These are phyloP conservation scores for Heliconius charithonia DNA, from an alignment of 2,888 invertebrate genomes.

Conservation along the genomic window DNA sequence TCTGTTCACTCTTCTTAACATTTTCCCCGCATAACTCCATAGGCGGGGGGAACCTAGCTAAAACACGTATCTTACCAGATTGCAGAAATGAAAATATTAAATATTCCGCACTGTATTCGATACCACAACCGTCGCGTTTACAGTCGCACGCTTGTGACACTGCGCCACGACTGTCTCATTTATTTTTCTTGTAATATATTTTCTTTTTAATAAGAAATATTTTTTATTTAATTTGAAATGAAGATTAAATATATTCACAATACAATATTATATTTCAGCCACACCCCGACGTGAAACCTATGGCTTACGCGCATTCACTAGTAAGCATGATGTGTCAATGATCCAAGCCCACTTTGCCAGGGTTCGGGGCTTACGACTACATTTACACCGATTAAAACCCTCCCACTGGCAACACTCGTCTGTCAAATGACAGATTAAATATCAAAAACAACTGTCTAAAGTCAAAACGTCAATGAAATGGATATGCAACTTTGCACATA, in stretches of 20 bases:
- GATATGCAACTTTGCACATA: neutral
- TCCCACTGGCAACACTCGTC: conserved; percentile 5
- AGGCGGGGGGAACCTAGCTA: neutral
- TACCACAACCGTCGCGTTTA: too few relatives aligned
- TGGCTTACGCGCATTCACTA: conserved; percentile 97
- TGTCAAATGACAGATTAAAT: neutral
- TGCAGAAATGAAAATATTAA: too few relatives aligned
- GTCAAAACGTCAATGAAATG: conserved; percentile 6
- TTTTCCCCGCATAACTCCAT: neutral
- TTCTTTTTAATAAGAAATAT: too few relatives aligned
- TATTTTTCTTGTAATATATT: too few relatives aligned
- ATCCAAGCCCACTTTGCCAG: conserved; percentile 33
- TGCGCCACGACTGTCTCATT: too few relatives aligned
- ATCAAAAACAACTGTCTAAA: neutral
- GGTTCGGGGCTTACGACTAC: conserved; percentile 22
- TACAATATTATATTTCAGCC: conserved; percentile 86
- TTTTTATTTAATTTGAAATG: too few relatives aligned
- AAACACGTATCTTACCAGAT: neutral
- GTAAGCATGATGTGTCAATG: conserved; percentile 89
- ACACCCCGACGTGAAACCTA: conserved; percentile 98
- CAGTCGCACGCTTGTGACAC: too few relatives aligned
- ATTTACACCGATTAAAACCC: conserved; percentile 15
- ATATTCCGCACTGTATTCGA: too few relatives aligned
- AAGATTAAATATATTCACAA: neutral
- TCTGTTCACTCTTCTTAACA: neutral